Base-by-base conservation (phyloP, 2,113 vertebrate species). In the Perognathus longimembris region DNA sequence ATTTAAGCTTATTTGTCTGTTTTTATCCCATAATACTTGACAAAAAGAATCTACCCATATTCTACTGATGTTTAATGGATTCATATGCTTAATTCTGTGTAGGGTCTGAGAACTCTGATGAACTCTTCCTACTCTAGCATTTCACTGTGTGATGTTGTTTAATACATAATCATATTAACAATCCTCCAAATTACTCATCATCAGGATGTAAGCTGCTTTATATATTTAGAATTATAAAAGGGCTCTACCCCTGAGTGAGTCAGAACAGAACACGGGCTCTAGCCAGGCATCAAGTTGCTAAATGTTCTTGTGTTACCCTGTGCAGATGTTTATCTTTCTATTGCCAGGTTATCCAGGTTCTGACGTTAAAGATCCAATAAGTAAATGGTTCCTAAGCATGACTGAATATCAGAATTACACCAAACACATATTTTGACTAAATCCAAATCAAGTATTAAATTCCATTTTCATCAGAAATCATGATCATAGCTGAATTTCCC, bases 361-460 rank as follows among this genome's bases (percentile, higher is more conserved):
- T 26, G 5, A 0, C 59, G 2, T 61, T 61, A 61, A 61, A 61
- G 20, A 61, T 61, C 24, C 59, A 61, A 26, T 21, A 61, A 61
- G 26, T 61, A 61, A 61, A 24, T 61, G 59, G 59, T 26, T 61
- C 59, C 59, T 61, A 61, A 61, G 59, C 59, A 21, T 59, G 18
- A 7, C 28, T 66, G 61, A 94, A 45, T 20, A 64, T 67, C 45
- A 54, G 69, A 64, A 54, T n/a, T 76, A 85, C 15, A 40, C 7
- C 18, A 90, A 50, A 70, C n/a, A 77, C 36, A 78, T 17, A 75
- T 63, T 94, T 91, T 90, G 36, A n/a, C 74, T 85, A 54, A 77
- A 61, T 73, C 24, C 57, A 90, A 28, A 67, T 22, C 50, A 45
- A 40, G 1, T 79, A 61, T 75, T 70, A 92, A 80, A 88, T 84